Evolutionary conservation across 2,888 invertebrate species (phyloP), one percentile per base, ranked within the genome.

Genomic region (Serrognathus titanus): DNA sequence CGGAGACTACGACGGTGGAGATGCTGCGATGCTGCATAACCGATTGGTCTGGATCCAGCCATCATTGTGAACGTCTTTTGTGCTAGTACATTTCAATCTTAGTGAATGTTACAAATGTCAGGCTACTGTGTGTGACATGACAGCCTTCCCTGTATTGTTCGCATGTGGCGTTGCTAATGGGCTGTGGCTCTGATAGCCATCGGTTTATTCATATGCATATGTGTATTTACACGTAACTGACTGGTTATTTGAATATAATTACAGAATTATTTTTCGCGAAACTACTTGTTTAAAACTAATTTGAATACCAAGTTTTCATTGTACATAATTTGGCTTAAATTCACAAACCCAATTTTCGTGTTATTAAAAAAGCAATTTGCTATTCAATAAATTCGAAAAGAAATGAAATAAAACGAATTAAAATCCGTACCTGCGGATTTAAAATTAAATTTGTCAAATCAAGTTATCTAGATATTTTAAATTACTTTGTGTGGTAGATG

Each of bases 21-120:
- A 75, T 76, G 72, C 69, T 69, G 72, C 65, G 74, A 73, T 75
- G 73, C 72, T 72, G 71, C 40, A 62, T 58, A 65, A 66, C 62
- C 69, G 70, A 78, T 78, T 78, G 78, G 78, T 70, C 73, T 73
- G 75, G 68, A 73, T 73, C 73, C 75, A 77, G 74, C 77, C 77
- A 77, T 74, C 75, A 78, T 78, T 76, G 73, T 71, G 68, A 68
- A 59, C 60, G 57, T 60, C 65, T 66, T 57, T 58, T 62, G 53
- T 66, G 57, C 61, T 65, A 68, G 69, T 75, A 76, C 76, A 72
- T 76, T 76, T 77, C 74, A 76, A 77, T 77, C 71, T 69, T 65
- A 59, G 67, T 68, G 71, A 69, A 73, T 72, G 74, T 69, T 74
- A 73, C 72, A 71, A 71, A 71, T 76, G 75, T 74, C 75, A 73